phyloP scores from a whole-genome alignment of 2,113 vertebrate species.

The Plestiodon gilberti region DNA sequence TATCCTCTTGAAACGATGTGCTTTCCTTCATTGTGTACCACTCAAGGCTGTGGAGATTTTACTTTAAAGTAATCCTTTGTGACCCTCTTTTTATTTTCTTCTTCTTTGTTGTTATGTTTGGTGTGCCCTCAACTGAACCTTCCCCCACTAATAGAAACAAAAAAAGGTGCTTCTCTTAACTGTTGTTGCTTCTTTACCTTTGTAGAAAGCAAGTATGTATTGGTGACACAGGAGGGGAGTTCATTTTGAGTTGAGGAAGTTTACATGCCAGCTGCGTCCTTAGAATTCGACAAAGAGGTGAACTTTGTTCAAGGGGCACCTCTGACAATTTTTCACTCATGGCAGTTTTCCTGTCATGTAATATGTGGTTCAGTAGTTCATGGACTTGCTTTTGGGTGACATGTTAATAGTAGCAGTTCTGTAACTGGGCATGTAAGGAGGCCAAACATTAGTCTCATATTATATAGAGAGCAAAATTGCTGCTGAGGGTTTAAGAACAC shows the following conservation, averaged over 20 bases:
- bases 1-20: slow-evolving; percentile 69
- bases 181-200: not conserved
- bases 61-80: slow-evolving; percentile 63
- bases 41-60: slow-evolving; percentile 54
- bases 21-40: slow-evolving; percentile 65
- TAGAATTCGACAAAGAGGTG: not conserved
- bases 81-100: slow-evolving; percentile 1
- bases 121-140: slow-evolving; percentile 50
- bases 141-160: slow-evolving; percentile 40
- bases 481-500: too few relatives aligned
- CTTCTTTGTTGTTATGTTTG: slow-evolving; percentile 50
- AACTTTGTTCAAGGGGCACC: not conserved
- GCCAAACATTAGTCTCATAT: too few relatives aligned
- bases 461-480: too few relatives aligned
- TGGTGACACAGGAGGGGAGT: not conserved
- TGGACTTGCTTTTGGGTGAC: not conserved
- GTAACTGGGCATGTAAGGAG: not conserved
- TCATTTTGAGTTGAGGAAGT: not conserved
- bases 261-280: not conserved
- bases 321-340: too few relatives aligned
- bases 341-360: not conserved
- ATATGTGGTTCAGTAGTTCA: not conserved
- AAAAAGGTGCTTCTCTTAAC: not conserved
- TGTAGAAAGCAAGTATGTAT: not conserved
- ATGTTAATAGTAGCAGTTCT: not conserved